phyloP scores from a whole-genome alignment of 1,140 invertebrate genomes.

The Gryllus bimaculatus region DNA sequence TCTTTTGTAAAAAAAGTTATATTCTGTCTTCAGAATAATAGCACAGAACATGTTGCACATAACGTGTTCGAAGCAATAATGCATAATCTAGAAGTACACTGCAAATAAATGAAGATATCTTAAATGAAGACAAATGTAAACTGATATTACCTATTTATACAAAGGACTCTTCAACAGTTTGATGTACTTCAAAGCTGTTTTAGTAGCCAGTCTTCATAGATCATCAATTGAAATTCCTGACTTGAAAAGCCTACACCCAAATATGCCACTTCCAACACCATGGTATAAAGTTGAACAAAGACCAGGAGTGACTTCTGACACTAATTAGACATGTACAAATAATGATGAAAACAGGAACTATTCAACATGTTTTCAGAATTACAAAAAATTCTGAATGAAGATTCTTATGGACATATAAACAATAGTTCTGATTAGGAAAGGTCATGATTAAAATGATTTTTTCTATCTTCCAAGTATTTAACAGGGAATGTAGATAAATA shows the following conservation, averaged over 20 bases:
- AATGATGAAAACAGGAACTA: conserved; percentile 12
- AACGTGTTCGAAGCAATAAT: conserved; percentile 1
- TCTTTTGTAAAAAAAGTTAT: conserved; percentile 10
- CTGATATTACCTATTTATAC: background rate
- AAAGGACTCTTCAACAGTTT: conserved; percentile 4
- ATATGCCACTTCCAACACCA: conserved; percentile 12
- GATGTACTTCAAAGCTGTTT: background rate
- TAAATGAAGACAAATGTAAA: background rate
- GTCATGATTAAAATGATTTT: background rate
- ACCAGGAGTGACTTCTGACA: background rate
- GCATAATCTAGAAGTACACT: background rate
- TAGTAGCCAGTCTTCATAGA: background rate
- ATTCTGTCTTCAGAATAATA: background rate
- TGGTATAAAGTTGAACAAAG: conserved; percentile 10
- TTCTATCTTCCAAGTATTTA: background rate
- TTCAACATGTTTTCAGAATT: conserved; percentile 9
- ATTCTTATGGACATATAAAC: background rate
- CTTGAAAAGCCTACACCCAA: conserved; percentile 13
- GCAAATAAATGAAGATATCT: background rate
- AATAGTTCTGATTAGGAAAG: background rate
- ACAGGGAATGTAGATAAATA: background rate
- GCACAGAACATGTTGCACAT: conserved; percentile 9
- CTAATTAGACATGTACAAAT: background rate
- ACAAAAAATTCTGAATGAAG: background rate
- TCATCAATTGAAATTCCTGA: background rate